Evolutionary conservation across 2,797 vertebrate species (phyloP).

Genomic region (Sebastiscus tertius): DNA sequence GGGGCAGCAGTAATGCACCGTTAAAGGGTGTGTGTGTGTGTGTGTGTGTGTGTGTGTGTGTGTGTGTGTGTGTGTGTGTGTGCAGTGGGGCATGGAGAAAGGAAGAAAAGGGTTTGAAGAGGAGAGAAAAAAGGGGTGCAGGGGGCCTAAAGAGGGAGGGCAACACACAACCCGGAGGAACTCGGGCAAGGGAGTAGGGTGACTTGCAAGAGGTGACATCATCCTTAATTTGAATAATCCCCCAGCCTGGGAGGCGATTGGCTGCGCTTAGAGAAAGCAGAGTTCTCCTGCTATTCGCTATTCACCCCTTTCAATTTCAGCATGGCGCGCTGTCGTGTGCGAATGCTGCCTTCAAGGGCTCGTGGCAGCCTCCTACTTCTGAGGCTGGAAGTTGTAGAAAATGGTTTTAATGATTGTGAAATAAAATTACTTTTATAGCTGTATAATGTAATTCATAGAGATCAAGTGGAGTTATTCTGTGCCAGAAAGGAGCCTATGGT

Average conservation of each 20-base stretch:
- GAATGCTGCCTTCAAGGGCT: constrained; percentile 66
- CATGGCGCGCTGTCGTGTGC: constrained; percentile 66
- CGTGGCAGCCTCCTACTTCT: constrained; percentile 10
- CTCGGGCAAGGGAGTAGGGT: constrained; percentile 70
- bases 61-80: constrained; percentile 53
- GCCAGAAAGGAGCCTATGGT: not conserved
- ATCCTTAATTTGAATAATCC: constrained; percentile 84
- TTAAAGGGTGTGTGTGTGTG: constrained; percentile 33
- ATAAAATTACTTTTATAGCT: not conserved
- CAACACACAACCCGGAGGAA: constrained; percentile 66
- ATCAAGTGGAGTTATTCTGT: not conserved
- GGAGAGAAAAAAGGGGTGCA: constrained; percentile 57
- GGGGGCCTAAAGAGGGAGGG: constrained; percentile 62
- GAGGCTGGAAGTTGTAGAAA: not conserved
- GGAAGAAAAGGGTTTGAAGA: constrained; percentile 69
- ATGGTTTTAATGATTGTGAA: not conserved
- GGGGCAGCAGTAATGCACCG: constrained; percentile 45
- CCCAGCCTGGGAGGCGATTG: constrained; percentile 72
- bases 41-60: constrained; percentile 51
- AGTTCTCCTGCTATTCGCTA: constrained; percentile 71
- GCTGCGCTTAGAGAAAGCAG: constrained; percentile 70
- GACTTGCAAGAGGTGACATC: constrained; percentile 83
- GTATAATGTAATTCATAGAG: not conserved
- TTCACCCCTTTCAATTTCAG: constrained; percentile 78
- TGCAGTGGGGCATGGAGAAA: constrained; percentile 67